These are phyloP conservation scores for Gorsachius magnificus DNA, from an alignment of 2,797 vertebrate genomes.

Conservation along the genomic window DNA sequence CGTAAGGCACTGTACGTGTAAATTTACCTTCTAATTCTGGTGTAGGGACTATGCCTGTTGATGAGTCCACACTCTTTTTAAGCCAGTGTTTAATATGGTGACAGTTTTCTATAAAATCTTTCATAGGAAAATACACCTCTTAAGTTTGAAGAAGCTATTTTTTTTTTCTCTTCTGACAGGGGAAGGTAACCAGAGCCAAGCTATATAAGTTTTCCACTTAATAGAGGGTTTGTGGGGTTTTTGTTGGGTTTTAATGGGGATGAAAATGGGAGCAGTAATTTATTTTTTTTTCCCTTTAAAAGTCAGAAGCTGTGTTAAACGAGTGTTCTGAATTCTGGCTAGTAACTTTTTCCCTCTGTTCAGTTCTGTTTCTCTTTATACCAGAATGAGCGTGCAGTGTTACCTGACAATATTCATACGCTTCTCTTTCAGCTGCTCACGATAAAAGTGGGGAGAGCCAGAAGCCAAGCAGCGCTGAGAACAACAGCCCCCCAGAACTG, in stretches of 20 bases:
- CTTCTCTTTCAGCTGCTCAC: slow-evolving; percentile 22
- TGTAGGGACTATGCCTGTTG: background rate
- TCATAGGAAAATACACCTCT: background rate
- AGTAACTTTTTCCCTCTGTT: rapidly evolving
- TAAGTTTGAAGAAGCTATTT: background rate
- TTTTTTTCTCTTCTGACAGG: background rate
- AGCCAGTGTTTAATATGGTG: background rate
- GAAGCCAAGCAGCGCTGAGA: background rate
- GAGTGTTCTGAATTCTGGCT: background rate
- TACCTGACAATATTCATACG: rapidly evolving
- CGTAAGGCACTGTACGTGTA: background rate
- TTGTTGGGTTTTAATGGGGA: background rate
- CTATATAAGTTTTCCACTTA: background rate
- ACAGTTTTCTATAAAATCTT: background rate
- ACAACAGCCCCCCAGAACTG: rapidly evolving
- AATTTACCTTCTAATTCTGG: background rate
- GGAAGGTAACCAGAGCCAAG: background rate
- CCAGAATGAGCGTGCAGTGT: background rate
- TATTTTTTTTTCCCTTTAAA: background rate
- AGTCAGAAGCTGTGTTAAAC: background rate
- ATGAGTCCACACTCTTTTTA: background rate
- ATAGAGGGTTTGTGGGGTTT: background rate
- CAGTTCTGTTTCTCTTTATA: background rate
- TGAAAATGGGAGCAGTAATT: background rate
- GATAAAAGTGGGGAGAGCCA: background rate